These are phyloP conservation scores for Geodia barretti DNA, from an alignment of 37 sponge, comb jelly and placozoan species.

Conservation along the genomic window DNA sequence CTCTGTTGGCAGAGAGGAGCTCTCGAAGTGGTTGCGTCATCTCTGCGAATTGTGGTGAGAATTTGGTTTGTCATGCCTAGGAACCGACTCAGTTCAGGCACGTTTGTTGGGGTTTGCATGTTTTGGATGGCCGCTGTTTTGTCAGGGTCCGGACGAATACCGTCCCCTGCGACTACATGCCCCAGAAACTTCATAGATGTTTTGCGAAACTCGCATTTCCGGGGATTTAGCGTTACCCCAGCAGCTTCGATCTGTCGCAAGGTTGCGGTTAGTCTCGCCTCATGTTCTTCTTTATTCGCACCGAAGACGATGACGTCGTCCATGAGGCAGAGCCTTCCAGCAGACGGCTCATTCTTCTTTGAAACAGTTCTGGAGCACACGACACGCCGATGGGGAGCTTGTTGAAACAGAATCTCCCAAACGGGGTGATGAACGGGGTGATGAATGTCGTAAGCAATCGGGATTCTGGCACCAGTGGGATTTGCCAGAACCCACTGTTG, in stretches of 20 bases:
- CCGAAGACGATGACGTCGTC: constrained; percentile 45
- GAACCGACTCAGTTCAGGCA: constrained; percentile 38
- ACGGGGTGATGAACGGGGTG: no score
- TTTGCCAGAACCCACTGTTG: constrained; percentile 37
- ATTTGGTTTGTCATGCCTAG: constrained; percentile 65
- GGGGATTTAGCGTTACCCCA: constrained; percentile 26
- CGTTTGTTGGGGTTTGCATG: constrained; percentile 18
- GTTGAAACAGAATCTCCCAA: constrained; percentile 42
- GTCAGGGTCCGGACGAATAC: constrained; percentile 40
- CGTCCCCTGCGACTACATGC: constrained; percentile 22
- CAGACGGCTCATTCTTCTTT: constrained; percentile 28
- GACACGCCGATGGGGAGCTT: constrained; percentile 42
- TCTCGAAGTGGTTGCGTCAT: constrained; percentile 41
- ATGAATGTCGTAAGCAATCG: constrained; percentile 33
- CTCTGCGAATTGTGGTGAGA: constrained; percentile 37
- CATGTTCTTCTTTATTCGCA: constrained; percentile 10
- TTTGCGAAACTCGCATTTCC: constrained; percentile 24
- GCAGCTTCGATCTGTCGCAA: constrained; percentile 12
- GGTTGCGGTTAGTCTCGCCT: constrained; percentile 15
- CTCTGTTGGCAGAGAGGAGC: constrained; percentile 17
- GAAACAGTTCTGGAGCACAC: constrained; percentile 35
- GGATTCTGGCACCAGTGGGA: constrained; percentile 9
- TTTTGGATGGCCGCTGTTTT: constrained; percentile 27
- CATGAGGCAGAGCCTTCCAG: constrained; percentile 29
- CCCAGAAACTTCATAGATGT: constrained; percentile 15